Evolutionary conservation across 2,888 invertebrate genomes (phyloP), one percentile per base, ranked within the genome.

Genomic region (Drosophila greeni): DNA sequence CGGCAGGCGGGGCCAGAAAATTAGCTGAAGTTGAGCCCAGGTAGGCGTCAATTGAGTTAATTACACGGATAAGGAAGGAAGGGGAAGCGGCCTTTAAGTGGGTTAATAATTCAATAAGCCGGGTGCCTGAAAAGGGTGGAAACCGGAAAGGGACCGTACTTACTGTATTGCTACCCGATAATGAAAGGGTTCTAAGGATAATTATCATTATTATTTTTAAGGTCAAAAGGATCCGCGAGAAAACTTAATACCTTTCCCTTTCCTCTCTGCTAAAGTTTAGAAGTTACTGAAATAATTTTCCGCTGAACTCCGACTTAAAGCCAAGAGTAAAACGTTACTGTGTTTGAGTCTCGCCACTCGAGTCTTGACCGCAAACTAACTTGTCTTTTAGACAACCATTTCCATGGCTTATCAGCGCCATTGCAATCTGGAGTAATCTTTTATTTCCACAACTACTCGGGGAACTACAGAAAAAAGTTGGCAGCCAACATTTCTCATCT

Each of bases 11-110:
- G 37, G 37, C 26, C 9, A 11, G 33, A 37, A 37, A 33, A 34
- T 53, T 31, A 26, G 39, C 37, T 53, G 34, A 42, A 53, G 34
- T 47, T 53, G 34, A 37, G 36, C 47, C 48, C 59, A 61, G 55
- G 48, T 62, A 33, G 60, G 68, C 47, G 52, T 58, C 59, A 68
- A 67, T 67, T 67, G 52, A 58, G 68, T 67, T 68, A 67, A 67
- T 67, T 68, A 58, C 45, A 39, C 47, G 52, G 52, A 48, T 68
- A 53, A 53, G 45, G 48, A 53, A 53, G 45, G 48, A 9, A 39
- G 34, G 45, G 55, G 48, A 40, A 48, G 23, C 29, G 16, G 37
- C 54, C 47, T 59, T 67, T 43, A 59, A 68, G 48, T 39, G 42
- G 68, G 29, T 58, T 58, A 58, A 66, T 67, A 53, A 67, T 67